Evolutionary conservation across 2,888 invertebrate genomes (phyloP), one percentile per base, ranked within the genome.

Genomic region (Eupithecia exiguata): DNA sequence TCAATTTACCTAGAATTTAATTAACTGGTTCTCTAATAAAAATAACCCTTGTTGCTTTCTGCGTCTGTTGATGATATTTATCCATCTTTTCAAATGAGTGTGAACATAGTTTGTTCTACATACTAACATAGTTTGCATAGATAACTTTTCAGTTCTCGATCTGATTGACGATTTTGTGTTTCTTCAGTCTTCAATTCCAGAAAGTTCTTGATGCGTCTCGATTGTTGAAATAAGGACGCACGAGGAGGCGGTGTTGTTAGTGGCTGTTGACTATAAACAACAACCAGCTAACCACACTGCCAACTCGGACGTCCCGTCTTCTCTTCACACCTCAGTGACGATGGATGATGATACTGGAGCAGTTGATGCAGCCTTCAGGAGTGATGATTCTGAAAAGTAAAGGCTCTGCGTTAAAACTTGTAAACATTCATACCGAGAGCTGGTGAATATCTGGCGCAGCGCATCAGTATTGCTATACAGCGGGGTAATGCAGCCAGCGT

Each of bases 271-370:
- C 93, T 84, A 88, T 69, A 36, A 80, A 90, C 96, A 97, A 99
- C 99, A 99, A 99, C 99, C 99, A 99, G 99, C 99, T 99, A 99
- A 99, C 98, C 98, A 99, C 99, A 99, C 99, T 99, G 99, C 99
- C 99, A 98, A 95, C 95, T 96, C 96, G 97, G 96, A 95, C 95
- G 89, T 92, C 93, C 86, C 81, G 78, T 79, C 79, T 78, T 84
- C 79, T 77, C 53, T 63, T 71, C 73, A 68, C 74, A 77, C 77
- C 74, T 79, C 46, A 63, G 63, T 40, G 67, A 12, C 21, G 67
- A 62, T 76, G 40, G 68, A 62, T 76, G 40, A 62, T 77, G 36
- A 40, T 72, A 43, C 53, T 68, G 36, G 49, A 49, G 49, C 46
- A 62, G 25, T 14, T 4, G 25, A 12, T 0, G 30, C 30, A 1